Evolutionary conservation across 2,888 invertebrate genomes (phyloP).

Genomic region (Sericinus montela): DNA sequence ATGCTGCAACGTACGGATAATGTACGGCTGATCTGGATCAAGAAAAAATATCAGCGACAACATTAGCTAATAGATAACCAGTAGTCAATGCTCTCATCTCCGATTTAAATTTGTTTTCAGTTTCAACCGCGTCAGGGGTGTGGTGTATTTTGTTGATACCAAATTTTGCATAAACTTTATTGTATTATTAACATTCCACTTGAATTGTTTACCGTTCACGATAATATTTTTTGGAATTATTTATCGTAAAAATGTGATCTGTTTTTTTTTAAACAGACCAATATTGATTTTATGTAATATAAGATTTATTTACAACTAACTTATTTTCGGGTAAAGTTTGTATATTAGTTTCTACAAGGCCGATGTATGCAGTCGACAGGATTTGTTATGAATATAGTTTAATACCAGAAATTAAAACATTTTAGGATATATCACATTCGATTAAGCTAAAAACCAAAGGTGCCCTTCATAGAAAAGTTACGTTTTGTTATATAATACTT

Average conservation of each 20-base stretch:
- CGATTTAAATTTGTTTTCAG: conserved; percentile 43
- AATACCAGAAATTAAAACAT: conserved; percentile 73
- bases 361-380: conserved; percentile 69
- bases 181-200: conserved; percentile 75
- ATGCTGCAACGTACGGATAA: conserved; percentile 37
- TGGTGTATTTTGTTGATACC: conserved; percentile 70
- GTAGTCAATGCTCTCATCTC: conserved; percentile 44
- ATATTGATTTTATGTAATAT: conserved; percentile 68
- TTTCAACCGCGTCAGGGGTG: conserved; percentile 48
- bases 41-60: conserved; percentile 37
- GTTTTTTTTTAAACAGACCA: conserved; percentile 54
- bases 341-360: conserved; percentile 68
- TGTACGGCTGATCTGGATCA: conserved; percentile 49
- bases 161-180: conserved; percentile 67
- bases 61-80: conserved; percentile 30
- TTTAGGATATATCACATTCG: conserved; percentile 79
- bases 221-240: conserved; percentile 61
- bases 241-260: conserved; percentile 57
- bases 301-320: conserved; percentile 77
- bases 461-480: conserved; percentile 85
- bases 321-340: conserved; percentile 60
- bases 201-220: conserved; percentile 66
- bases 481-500: conserved; percentile 78
- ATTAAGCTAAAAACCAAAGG: conserved; percentile 92
- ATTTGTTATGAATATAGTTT: conserved; percentile 72